A percentile compares a stretch with the other conserved stretches of the same genome.
Evolutionary conservation across 1,140 invertebrate genomes (phyloP).

Genomic region (Calephelis virginiensis): DNA sequence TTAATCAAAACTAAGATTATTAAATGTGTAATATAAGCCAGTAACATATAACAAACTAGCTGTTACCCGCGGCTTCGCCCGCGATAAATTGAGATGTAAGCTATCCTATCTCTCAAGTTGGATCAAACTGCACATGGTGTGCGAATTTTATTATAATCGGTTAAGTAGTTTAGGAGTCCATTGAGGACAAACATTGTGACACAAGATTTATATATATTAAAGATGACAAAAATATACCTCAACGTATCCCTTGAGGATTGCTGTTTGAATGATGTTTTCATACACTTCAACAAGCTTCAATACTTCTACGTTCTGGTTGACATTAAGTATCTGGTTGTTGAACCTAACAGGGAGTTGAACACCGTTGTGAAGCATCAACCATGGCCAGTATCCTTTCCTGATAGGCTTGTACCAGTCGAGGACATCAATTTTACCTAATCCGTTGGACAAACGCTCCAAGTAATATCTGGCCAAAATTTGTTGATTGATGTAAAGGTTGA

Average conservation of each 20-base stretch:
- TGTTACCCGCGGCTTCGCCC: too few species aligned
- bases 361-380: slow-evolving; percentile 81
- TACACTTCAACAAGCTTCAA: slow-evolving; percentile 75
- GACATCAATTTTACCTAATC: slow-evolving; percentile 77
- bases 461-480: slow-evolving; percentile 83
- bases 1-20: too few species aligned
- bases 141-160: too few species aligned
- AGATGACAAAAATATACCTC: slow-evolving; percentile 50
- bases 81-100: too few species aligned
- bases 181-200: too few species aligned
- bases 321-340: slow-evolving; percentile 78
- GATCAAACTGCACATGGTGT: too few species aligned
- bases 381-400: slow-evolving; percentile 80
- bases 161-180: too few species aligned
- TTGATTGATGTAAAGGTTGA: slow-evolving; percentile 80
- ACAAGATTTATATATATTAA: too few species aligned
- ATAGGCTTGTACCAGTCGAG: slow-evolving; percentile 76
- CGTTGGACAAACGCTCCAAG: slow-evolving; percentile 82
- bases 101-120: too few species aligned
- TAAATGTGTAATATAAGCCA: too few species aligned
- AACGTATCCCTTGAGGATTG: slow-evolving; percentile 82
- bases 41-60: neutral
- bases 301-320: slow-evolving; percentile 71
- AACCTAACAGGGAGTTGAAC: slow-evolving; percentile 81
- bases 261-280: slow-evolving; percentile 81